phyloP scores from a whole-genome alignment of 2,888 invertebrate species.

The Diachrysia chrysitis region DNA sequence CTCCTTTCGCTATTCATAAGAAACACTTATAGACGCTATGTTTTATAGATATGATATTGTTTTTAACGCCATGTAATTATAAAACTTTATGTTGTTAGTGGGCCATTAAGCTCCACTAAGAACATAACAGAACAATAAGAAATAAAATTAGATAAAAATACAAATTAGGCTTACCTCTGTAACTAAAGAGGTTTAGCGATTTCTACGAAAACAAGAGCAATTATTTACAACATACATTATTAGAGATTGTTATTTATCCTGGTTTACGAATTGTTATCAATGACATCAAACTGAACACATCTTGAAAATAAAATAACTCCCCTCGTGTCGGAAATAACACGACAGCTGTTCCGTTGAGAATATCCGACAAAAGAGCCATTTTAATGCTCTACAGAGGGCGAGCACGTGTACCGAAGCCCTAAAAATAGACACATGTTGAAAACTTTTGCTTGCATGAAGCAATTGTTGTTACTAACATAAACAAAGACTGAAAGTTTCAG shows the following conservation, averaged over 20 bases:
- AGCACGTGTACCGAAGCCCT: constrained; percentile 67
- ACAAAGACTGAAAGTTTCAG: constrained; percentile 28
- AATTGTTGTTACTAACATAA: constrained; percentile 50
- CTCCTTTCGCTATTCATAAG: constrained; percentile 49
- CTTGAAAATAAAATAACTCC: constrained; percentile 72
- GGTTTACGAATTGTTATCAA: constrained; percentile 45
- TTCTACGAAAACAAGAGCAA: constrained; percentile 15
- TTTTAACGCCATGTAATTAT: background rate
- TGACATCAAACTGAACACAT: constrained; percentile 59
- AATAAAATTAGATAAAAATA: background rate
- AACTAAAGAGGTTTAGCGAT: background rate
- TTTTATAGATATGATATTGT: background rate
- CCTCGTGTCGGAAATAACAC: constrained; percentile 82
- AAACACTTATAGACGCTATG: background rate
- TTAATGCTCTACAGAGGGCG: constrained; percentile 71
- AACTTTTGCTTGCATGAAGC: constrained; percentile 42
- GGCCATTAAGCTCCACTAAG: background rate
- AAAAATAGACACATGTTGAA: constrained; percentile 61
- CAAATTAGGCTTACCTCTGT: constrained; percentile 25
- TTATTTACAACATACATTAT: constrained; percentile 36
- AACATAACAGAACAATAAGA: background rate
- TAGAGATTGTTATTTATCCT: constrained; percentile 30
- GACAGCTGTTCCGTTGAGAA: constrained; percentile 82
- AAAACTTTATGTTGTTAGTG: constrained; percentile 12
- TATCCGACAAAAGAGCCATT: constrained; percentile 76